Conservation (phyloP, 2,797 vertebrate species). For the Novumbra hubbsi region DNA sequence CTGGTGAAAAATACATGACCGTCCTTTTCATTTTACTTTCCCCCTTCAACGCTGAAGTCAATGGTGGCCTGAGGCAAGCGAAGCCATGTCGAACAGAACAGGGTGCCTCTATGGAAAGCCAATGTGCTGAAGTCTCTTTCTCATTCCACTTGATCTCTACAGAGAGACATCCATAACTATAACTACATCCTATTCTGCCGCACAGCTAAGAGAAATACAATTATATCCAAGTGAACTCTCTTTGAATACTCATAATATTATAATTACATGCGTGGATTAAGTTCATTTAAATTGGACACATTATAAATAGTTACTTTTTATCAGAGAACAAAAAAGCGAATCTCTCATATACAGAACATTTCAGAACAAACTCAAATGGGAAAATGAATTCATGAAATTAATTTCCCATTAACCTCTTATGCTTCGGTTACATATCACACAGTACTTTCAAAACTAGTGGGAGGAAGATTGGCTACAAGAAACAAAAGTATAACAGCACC, state of each 20-base stretch:
- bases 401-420: background rate
- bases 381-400: background rate
- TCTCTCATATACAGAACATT: background rate
- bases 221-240: background rate
- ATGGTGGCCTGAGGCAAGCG: slow-evolving; percentile 67
- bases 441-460: background rate
- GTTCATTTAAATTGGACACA: background rate
- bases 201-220: slow-evolving; percentile 4
- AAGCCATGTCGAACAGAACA: slow-evolving; percentile 51
- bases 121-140: slow-evolving; percentile 39
- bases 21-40: slow-evolving; percentile 74
- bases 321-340: background rate
- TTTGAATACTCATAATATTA: background rate
- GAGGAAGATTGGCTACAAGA: background rate
- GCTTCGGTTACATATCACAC: background rate
- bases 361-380: background rate
- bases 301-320: background rate
- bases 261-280: slow-evolving; percentile 1
- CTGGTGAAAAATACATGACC: slow-evolving; percentile 74
- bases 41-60: slow-evolving; percentile 69
- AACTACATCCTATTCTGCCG: background rate
- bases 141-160: background rate
- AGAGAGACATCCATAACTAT: background rate
- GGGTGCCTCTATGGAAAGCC: slow-evolving; percentile 53
- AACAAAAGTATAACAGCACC: background rate